phyloP scores from a whole-genome alignment of 1,140 invertebrate genomes.

The Venturia canescens region DNA sequence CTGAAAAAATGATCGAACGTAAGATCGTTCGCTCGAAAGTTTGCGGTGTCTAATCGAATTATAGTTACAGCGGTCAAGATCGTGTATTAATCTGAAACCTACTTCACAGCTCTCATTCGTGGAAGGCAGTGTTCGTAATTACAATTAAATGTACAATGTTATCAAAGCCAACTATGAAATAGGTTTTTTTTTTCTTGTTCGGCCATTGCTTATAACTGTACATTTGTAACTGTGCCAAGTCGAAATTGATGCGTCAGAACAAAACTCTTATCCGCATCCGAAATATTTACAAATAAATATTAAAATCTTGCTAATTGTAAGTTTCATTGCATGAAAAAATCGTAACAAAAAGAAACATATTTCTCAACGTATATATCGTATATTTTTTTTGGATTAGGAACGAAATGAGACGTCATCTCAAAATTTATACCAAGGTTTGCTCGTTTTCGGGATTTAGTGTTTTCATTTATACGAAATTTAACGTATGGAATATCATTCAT shows the following conservation, averaged over 20 bases:
- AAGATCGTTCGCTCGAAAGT: conserved; percentile 37
- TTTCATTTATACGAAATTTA: no score
- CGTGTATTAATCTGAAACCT: conserved; percentile 53
- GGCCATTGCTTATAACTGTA: conserved; percentile 47
- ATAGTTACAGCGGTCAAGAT: conserved; percentile 48
- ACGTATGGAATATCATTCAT: no score
- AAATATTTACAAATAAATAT: background rate
- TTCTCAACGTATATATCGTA: no score
- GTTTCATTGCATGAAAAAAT: no score
- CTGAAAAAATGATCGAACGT: conserved; percentile 43
- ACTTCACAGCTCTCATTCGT: conserved; percentile 65
- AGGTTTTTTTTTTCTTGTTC: conserved; percentile 46
- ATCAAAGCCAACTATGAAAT: conserved; percentile 45
- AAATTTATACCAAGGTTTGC: no score
- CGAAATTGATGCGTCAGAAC: background rate
- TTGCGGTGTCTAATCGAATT: no score
- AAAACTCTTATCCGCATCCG: background rate
- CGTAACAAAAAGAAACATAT: no score
- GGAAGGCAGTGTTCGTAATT: conserved; percentile 69
- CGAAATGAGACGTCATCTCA: no score
- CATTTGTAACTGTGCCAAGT: conserved; percentile 57
- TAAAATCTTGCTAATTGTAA: no score
- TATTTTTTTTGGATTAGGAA: no score
- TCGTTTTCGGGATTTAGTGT: no score
- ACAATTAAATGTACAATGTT: conserved; percentile 54